Conservation (phyloP, 2,797 vertebrate genomes). For the Chaunax sp. region DNA sequence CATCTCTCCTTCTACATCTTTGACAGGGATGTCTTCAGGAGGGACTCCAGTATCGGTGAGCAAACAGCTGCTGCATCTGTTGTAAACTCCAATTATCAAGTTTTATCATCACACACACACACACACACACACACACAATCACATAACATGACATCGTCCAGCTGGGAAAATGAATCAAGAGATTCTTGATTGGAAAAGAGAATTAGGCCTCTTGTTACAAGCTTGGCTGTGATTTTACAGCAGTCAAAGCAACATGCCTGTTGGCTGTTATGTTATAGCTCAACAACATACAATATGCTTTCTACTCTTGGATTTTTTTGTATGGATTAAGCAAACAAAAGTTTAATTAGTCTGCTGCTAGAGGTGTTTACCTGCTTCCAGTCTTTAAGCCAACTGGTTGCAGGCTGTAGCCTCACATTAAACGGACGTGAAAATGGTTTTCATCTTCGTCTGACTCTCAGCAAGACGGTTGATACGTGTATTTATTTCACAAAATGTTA, state of each 20-base stretch:
- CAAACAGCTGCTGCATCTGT: slow-evolving; percentile 18
- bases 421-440: not conserved
- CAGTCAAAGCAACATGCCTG: no score
- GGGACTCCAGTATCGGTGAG: slow-evolving; percentile 99
- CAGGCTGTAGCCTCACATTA: not conserved
- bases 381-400: no score
- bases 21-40: slow-evolving; percentile 98
- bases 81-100: not conserved
- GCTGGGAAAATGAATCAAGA: not conserved
- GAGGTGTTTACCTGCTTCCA: no score
- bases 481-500: not conserved
- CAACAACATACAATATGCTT: no score
- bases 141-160: no score
- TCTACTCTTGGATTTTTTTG: no score
- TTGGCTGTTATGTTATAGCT: not conserved
- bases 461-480: not conserved
- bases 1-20: slow-evolving; percentile 99
- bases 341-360: no score
- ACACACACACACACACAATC: accelerated
- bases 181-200: not conserved
- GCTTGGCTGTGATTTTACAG: not conserved
- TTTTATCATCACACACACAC: not conserved
- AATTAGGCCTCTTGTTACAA: not conserved
- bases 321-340: no score
- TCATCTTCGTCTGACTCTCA: not conserved